Percentiles rank a stretch among this genome's conserved stretches.
phyloP scores from a whole-genome alignment of 2,113 vertebrate species.

The Pyrgilauda ruficollis region DNA sequence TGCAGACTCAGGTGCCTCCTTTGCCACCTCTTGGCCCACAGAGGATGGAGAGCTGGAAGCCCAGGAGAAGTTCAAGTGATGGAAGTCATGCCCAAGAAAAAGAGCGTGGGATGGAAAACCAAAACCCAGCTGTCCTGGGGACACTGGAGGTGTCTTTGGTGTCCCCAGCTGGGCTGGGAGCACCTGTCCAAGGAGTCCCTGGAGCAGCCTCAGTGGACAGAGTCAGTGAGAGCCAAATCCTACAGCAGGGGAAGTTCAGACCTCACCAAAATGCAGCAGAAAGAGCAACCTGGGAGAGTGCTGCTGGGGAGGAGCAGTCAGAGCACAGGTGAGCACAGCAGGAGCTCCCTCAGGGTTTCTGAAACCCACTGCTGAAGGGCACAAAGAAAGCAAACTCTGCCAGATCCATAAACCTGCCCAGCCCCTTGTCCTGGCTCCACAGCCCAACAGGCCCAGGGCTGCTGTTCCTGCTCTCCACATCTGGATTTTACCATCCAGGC shows the following conservation, averaged over 20 bases:
- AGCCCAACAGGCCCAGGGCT: background rate
- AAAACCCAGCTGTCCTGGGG: rapidly evolving
- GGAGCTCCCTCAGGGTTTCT: background rate
- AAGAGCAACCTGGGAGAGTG: rapidly evolving
- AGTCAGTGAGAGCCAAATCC: background rate
- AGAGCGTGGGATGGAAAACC: rapidly evolving
- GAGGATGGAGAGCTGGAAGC: background rate
- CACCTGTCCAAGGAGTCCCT: background rate
- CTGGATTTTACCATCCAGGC: background rate
- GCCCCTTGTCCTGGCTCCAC: background rate
- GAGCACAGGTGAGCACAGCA: rapidly evolving
- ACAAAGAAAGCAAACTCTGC: background rate
- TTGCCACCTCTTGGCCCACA: background rate
- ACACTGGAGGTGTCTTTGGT: background rate
- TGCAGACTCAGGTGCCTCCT: background rate
- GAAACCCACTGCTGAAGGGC: background rate
- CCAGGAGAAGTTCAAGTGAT: background rate
- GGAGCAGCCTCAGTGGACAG: background rate
- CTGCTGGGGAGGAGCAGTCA: background rate
- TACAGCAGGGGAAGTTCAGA: background rate
- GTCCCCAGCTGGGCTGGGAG: background rate
- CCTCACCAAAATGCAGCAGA: background rate
- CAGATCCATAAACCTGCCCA: rapidly evolving
- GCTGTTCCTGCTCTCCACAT: background rate
- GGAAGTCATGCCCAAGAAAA: background rate